Base-by-base conservation (phyloP, 2,888 invertebrate genomes). In the Melinaea marsaeus region DNA sequence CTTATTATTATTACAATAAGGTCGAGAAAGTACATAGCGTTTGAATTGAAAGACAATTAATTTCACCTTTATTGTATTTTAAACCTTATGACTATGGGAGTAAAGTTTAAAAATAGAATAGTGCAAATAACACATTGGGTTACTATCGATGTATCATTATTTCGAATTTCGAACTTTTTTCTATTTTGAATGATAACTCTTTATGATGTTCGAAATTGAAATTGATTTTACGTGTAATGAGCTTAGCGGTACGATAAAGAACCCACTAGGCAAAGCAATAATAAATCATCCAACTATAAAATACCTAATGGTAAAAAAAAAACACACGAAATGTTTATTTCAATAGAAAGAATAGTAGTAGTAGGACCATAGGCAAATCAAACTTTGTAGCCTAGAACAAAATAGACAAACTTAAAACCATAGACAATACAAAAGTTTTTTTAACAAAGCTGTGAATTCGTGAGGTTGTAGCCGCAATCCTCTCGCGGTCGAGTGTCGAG, bases 271-370 rank as follows among this genome's bases (percentile, higher is more conserved):
- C 55, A 64, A 66, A 67, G 59, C 48, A 22, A 67, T 63, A 63
- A 72, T 72, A 71, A 71, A 72, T 72, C 72, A 72, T 66, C 58
- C 33, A 7, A 62, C 63, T 54, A 59, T 65, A 63, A 67, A 70
- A 58, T 62, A 60, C 58, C 34, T 67, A 61, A 63, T 67, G 56
- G 59, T 64, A 45, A 54, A 58, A 63, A 64, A 64, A 64, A 62
- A 59, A 58, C 22, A 57, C 33, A 60, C 58, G 62, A 63, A 67
- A 62, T 62, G 56, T 61, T 33, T 60, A 64, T 62, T 61, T 9
- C 42, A 42, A 42, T 9, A 42, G 42, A 42, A 42, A 11, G 9
- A 42, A 42, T 42, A 42, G 9, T 22, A 22, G 37, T 37, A 37
- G 7, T 37, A 37, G 37, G 37, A 37, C 9, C 42, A 42, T 42